Conservation (phyloP, 2,888 invertebrate species). For the Eupithecia pulchellata region DNA sequence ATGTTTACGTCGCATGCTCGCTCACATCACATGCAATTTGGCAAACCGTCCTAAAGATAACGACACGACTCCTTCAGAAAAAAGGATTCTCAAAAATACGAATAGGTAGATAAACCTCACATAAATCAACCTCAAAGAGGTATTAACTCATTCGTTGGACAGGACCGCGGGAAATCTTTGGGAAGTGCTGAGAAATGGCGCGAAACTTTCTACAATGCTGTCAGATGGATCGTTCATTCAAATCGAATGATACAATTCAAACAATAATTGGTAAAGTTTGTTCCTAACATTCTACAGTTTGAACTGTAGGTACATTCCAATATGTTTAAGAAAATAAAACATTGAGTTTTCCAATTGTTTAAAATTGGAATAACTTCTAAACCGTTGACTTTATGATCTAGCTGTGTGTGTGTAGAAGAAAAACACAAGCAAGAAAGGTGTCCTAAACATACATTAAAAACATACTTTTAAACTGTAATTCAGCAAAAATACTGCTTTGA, state of each 20-base stretch:
- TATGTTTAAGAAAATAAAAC: too few relatives aligned
- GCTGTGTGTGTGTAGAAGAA: too few relatives aligned
- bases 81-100: conserved; percentile 33
- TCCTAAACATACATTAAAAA: too few relatives aligned
- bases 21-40: conserved; percentile 38
- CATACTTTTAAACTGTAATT: too few relatives aligned
- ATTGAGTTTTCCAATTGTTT: not conserved
- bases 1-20: conserved; percentile 27
- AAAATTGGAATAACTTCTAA: not conserved
- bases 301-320: too few relatives aligned
- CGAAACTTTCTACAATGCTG: conserved; percentile 41
- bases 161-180: conserved; percentile 34
- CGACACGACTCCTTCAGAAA: conserved; percentile 29
- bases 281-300: too few relatives aligned
- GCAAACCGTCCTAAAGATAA: conserved; percentile 28
- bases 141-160: conserved; percentile 42
- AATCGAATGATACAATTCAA: conserved; percentile 1
- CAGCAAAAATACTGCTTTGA: not conserved
- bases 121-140: conserved; percentile 42
- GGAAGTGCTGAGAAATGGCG: conserved; percentile 35
- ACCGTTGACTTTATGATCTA: not conserved
- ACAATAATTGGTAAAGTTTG: too few relatives aligned
- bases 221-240: conserved; percentile 11
- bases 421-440: too few relatives aligned
- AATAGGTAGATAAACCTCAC: conserved; percentile 22